Percentiles rank a stretch among this genome's conserved stretches.
Evolutionary conservation across 2,797 vertebrate genomes (phyloP).

Genomic region (Gymnocypris eckloni): DNA sequence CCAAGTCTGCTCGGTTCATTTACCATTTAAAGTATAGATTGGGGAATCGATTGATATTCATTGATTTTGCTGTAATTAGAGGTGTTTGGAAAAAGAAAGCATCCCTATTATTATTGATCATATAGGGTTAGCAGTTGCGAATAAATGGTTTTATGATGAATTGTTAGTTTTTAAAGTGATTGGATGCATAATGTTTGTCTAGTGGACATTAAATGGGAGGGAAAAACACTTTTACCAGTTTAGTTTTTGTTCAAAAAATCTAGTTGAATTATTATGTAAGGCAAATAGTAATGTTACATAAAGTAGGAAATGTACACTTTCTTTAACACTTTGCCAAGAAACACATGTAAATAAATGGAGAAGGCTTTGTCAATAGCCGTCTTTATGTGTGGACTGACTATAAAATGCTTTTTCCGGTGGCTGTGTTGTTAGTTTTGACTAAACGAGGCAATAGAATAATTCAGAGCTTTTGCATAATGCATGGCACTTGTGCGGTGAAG

Average conservation of each 20-base stretch:
- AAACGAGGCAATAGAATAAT: constrained; percentile 35
- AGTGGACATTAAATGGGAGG: background rate
- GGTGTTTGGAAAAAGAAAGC: background rate
- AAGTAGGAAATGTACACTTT: background rate
- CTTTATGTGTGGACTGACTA: constrained; percentile 21
- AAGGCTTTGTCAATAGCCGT: background rate
- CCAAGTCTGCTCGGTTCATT: background rate
- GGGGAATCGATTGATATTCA: background rate
- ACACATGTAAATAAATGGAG: constrained; percentile 15
- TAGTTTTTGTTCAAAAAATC: background rate
- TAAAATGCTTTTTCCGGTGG: constrained; percentile 17
- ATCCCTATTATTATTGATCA: background rate
- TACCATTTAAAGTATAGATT: constrained; percentile 3
- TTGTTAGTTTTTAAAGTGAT: background rate
- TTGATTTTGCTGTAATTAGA: background rate
- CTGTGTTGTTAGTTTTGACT: constrained; percentile 43
- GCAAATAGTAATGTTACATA: too few relatives aligned
- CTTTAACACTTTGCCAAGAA: background rate
- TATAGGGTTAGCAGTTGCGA: background rate
- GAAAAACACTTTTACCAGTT: background rate
- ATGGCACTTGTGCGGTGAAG: constrained; percentile 44
- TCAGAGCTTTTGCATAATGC: constrained; percentile 45
- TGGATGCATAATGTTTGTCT: background rate
- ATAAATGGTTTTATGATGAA: background rate
- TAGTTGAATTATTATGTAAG: background rate